These are phyloP conservation scores for Bombyx mori DNA, from an alignment of 1,140 invertebrate species.

Conservation along the genomic window DNA sequence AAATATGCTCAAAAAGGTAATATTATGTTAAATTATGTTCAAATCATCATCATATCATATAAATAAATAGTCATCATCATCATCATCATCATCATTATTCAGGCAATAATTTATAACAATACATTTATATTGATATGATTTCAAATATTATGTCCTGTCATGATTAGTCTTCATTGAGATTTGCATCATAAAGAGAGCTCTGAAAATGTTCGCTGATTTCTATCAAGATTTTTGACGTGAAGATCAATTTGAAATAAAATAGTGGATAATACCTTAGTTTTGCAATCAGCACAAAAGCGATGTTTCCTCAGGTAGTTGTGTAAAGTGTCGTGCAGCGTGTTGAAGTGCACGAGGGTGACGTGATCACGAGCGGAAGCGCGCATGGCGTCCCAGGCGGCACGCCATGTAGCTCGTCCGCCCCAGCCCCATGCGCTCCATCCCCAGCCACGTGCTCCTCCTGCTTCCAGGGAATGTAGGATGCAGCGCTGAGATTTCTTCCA, in stretches of 20 bases:
- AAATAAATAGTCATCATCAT: too few species aligned
- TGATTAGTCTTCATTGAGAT: too few species aligned
- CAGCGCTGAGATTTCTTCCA: slow-evolving; percentile 91
- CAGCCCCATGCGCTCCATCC: slow-evolving; percentile 74
- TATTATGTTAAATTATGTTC: too few species aligned
- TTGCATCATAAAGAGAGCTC: too few species aligned
- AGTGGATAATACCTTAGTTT: slow-evolving; percentile 81
- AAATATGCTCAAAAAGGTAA: too few species aligned
- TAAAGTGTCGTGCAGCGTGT: slow-evolving; percentile 85
- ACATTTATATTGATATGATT: too few species aligned
- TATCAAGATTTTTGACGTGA: neutral
- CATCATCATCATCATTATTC: too few species aligned
- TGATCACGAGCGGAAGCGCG: slow-evolving; percentile 86
- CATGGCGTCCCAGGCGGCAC: slow-evolving; percentile 91
- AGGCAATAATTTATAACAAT: too few species aligned
- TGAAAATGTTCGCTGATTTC: too few species aligned
- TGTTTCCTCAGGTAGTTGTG: slow-evolving; percentile 93
- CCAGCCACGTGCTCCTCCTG: slow-evolving; percentile 81
- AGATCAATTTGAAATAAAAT: too few species aligned
- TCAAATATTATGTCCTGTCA: too few species aligned
- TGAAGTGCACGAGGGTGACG: slow-evolving; percentile 87
- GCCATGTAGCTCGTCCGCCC: slow-evolving; percentile 76
- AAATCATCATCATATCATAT: too few species aligned
- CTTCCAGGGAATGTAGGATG: slow-evolving; percentile 88
- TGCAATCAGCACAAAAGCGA: slow-evolving; percentile 92